A percentile compares a stretch with the other conserved stretches of the same genome.
phyloP scores from a whole-genome alignment of 2,113 vertebrate species.

The Coryphaenoides rupestris region DNA sequence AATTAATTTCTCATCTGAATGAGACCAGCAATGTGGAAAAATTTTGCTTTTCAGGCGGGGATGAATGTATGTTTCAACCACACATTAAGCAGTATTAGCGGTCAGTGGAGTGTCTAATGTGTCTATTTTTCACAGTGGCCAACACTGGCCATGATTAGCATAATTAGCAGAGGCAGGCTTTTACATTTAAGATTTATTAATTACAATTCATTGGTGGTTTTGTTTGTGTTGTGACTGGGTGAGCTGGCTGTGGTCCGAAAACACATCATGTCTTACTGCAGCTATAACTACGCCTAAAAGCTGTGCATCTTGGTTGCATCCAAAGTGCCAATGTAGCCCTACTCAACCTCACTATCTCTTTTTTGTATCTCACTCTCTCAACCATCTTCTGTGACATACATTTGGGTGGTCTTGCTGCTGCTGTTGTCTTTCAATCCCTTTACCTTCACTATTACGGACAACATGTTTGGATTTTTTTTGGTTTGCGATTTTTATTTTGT shows the following conservation, averaged over 20 bases:
- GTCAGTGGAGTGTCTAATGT: slow-evolving; percentile 95
- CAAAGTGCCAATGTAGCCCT: not conserved
- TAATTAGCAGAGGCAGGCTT: slow-evolving; percentile 95
- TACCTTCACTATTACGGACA: not conserved
- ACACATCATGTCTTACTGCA: not conserved
- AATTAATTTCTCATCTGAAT: slow-evolving; percentile 94
- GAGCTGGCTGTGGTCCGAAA: no score
- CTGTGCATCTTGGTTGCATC: not conserved
- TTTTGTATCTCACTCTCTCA: not conserved
- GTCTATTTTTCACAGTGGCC: slow-evolving; percentile 95
- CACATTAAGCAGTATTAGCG: slow-evolving; percentile 95
- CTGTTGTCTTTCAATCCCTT: slow-evolving; percentile 36
- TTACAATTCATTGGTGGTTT: no score
- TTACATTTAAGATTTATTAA: slow-evolving; percentile 74
- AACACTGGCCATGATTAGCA: slow-evolving; percentile 94
- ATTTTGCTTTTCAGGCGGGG: slow-evolving; percentile 88
- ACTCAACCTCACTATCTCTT: not conserved
- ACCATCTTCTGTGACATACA: not conserved
- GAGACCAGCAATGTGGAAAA: slow-evolving; percentile 96
- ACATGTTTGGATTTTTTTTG: slow-evolving; percentile 1
- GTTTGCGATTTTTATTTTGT: slow-evolving; percentile 33
- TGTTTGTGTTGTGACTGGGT: no score
- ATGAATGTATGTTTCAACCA: slow-evolving; percentile 96
- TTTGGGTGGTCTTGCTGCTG: not conserved
- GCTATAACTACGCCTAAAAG: not conserved